Conservation (phyloP, 2,888 invertebrate genomes). For the Coleophora deauratella region DNA sequence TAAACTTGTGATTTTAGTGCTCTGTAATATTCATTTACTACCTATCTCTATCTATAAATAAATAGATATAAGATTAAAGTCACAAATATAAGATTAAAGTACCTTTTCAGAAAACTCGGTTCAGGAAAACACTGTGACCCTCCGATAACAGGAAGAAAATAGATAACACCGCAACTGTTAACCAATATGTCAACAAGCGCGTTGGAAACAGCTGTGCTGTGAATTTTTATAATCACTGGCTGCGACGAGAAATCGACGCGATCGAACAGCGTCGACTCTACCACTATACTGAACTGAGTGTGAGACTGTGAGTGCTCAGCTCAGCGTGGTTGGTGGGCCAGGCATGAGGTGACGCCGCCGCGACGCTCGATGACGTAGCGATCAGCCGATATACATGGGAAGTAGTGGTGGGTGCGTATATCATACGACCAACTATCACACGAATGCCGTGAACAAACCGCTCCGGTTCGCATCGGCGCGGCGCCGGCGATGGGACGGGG, state of each 20-base stretch:
- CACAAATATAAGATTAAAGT: neutral
- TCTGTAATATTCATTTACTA: no score
- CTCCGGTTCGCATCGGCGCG: neutral
- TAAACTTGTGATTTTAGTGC: no score
- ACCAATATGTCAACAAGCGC: conserved; percentile 22
- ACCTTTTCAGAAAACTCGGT: conserved; percentile 4
- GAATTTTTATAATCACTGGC: conserved; percentile 11
- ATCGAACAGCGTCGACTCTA: conserved; percentile 38
- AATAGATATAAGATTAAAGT: no score
- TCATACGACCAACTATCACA: no score
- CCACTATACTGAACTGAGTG: conserved; percentile 22
- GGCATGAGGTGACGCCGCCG: neutral
- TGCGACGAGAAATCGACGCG: conserved; percentile 37
- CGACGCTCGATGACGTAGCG: conserved; percentile 2
- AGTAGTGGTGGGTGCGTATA: neutral
- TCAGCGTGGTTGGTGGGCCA: neutral
- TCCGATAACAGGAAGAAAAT: conserved; percentile 21
- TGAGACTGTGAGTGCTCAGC: neutral
- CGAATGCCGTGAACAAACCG: no score
- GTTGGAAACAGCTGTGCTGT: conserved; percentile 16
- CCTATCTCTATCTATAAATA: no score
- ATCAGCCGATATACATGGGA: neutral
- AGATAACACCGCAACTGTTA: conserved; percentile 11
- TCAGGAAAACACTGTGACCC: conserved; percentile 10
- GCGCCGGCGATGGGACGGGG: neutral